Conservation (phyloP, 2,888 invertebrate species). For the Gnatocerus cornutus region DNA sequence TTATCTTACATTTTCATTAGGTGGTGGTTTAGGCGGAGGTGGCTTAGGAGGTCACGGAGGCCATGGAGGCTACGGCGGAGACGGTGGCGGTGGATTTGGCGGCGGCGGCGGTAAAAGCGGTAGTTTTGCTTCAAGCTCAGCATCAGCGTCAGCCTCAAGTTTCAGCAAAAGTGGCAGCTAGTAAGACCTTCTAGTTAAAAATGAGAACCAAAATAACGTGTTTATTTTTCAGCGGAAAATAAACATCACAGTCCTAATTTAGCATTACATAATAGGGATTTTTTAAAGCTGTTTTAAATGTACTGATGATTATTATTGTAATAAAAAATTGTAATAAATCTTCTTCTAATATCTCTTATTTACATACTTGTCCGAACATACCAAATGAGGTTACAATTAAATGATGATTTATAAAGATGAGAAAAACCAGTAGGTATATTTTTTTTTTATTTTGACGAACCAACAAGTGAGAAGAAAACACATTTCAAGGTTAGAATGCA, state of each 20-base stretch:
- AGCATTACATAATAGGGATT: not conserved
- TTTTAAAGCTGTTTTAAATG: slow-evolving; percentile 4
- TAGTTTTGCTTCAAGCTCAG: slow-evolving; percentile 34
- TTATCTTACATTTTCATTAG: not conserved
- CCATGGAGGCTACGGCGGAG: slow-evolving; percentile 35
- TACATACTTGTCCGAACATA: too few relatives aligned
- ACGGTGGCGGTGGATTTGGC: slow-evolving; percentile 32
- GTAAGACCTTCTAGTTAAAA: slow-evolving; percentile 9
- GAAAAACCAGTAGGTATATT: too few relatives aligned
- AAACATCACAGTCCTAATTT: not conserved
- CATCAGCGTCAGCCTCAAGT: slow-evolving; percentile 43
- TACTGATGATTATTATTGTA: slow-evolving; percentile 15
- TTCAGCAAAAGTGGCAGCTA: slow-evolving; percentile 30
- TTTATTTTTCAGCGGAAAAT: slow-evolving; percentile 33
- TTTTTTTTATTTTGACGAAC: too few relatives aligned
- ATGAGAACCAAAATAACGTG: not conserved
- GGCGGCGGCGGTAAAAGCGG: slow-evolving; percentile 29
- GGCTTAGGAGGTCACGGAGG: slow-evolving; percentile 41
- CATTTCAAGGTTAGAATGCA: too few relatives aligned
- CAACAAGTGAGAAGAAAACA: too few relatives aligned
- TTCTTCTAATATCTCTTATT: too few relatives aligned
- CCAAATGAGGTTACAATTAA: too few relatives aligned
- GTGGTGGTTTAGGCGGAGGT: slow-evolving; percentile 19
- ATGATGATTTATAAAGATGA: too few relatives aligned
- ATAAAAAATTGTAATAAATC: not conserved